These are phyloP conservation scores for Heliconius congener DNA, from an alignment of 1,140 invertebrate genomes.

Conservation along the genomic window DNA sequence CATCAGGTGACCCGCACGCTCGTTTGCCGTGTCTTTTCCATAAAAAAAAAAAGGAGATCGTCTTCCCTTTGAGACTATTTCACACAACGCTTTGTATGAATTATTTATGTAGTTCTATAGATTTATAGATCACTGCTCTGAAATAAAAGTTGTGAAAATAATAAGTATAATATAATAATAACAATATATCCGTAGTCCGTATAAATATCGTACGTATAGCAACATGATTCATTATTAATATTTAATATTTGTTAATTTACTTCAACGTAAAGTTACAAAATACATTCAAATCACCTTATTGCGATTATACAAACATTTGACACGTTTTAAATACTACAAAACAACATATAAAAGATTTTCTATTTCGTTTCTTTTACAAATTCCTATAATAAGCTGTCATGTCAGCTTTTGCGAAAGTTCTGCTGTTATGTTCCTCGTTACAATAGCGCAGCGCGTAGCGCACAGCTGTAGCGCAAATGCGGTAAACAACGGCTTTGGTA, in stretches of 20 bases:
- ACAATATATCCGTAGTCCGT: too few species aligned
- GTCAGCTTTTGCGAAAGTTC: conserved; percentile 14
- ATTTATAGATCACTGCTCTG: conserved; percentile 36
- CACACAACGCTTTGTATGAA: conserved; percentile 49
- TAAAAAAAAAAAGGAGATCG: conserved; percentile 32
- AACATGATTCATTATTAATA: not conserved
- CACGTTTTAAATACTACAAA: not conserved
- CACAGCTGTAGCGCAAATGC: not conserved
- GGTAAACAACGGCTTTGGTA: conserved; percentile 10
- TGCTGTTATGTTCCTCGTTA: conserved; percentile 1
- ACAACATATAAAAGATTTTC: not conserved
- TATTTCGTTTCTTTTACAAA: not conserved
- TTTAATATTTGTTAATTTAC: too few species aligned
- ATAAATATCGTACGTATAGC: not conserved
- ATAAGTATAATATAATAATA: not conserved
- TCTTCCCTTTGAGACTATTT: conserved; percentile 48
- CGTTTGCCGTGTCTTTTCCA: too few species aligned
- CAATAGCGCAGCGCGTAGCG: conserved; percentile 1
- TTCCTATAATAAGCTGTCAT: not conserved
- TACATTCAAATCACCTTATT: too few species aligned
- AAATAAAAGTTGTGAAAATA: conserved; percentile 39
- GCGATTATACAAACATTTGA: too few species aligned
- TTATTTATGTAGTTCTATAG: conserved; percentile 45
- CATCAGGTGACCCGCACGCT: too few species aligned
- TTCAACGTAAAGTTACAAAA: too few species aligned